A percentile compares a stretch with the other conserved stretches of the same genome.
Evolutionary conservation across 2,888 invertebrate species (phyloP).

Genomic region (Sphinx pinastri): DNA sequence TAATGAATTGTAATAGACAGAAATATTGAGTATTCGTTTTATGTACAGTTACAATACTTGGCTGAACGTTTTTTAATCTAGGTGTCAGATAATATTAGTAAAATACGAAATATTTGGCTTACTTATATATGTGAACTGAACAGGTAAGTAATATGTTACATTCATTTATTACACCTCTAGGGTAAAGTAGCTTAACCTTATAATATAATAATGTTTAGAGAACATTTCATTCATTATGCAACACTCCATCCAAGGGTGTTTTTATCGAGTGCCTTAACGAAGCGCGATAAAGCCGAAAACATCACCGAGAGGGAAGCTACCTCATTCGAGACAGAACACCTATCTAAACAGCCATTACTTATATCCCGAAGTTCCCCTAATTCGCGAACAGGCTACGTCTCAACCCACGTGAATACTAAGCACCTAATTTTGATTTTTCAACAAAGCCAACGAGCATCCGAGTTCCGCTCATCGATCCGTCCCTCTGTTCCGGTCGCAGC

Average conservation of each 20-base stretch:
- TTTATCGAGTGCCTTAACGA: slow-evolving; percentile 21
- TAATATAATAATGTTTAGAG: neutral
- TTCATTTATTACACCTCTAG: too few species aligned
- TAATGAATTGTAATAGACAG: slow-evolving; percentile 19
- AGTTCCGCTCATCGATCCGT: slow-evolving; percentile 74
- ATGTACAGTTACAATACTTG: neutral
- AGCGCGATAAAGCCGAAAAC: slow-evolving; percentile 22
- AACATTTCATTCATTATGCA: slow-evolving; percentile 12
- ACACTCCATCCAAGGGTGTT: slow-evolving; percentile 15
- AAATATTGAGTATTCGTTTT: neutral
- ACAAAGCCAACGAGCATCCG: slow-evolving; percentile 72
- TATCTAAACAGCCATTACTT: slow-evolving; percentile 42
- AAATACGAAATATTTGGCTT: too few species aligned
- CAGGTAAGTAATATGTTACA: too few species aligned
- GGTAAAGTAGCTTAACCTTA: neutral
- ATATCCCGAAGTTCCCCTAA: slow-evolving; percentile 44
- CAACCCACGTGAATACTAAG: slow-evolving; percentile 75
- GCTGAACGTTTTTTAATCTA: neutral
- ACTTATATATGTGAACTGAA: too few species aligned
- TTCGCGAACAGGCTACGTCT: slow-evolving; percentile 47
- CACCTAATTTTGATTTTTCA: slow-evolving; percentile 78
- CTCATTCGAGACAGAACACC: slow-evolving; percentile 43
- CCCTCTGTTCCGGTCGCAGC: slow-evolving; percentile 78
- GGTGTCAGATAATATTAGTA: too few species aligned
- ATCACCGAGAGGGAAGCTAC: slow-evolving; percentile 32